These are phyloP conservation scores for Eilema caniola DNA, from an alignment of 2,888 invertebrate genomes.

Conservation along the genomic window DNA sequence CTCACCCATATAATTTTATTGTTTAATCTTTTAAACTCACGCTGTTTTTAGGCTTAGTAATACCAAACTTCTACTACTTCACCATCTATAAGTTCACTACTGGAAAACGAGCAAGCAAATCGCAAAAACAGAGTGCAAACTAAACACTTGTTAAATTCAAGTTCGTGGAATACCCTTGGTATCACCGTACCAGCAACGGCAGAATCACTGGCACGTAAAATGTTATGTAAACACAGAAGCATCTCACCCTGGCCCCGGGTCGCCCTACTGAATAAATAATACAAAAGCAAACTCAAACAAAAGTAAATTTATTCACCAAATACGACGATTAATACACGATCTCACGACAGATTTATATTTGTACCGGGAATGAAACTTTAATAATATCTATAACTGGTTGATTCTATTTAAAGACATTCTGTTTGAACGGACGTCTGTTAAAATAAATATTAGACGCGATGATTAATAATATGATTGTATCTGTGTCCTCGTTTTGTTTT, in stretches of 20 bases:
- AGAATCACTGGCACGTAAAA: constrained; percentile 73
- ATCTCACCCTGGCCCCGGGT: constrained; percentile 76
- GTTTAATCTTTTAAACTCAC: too few relatives aligned
- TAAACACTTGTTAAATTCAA: constrained; percentile 70
- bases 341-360: constrained; percentile 78
- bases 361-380: constrained; percentile 43
- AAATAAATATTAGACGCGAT: constrained; percentile 23
- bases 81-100: background rate
- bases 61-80: too few relatives aligned
- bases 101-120: constrained; percentile 12
- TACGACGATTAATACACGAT: constrained; percentile 84
- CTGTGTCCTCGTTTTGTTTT: constrained; percentile 12
- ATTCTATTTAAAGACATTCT: background rate
- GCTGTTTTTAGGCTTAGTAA: too few relatives aligned
- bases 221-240: constrained; percentile 81
- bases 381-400: constrained; percentile 19
- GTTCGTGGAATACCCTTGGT: constrained; percentile 65
- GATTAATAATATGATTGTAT: constrained; percentile 23
- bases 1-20: too few relatives aligned
- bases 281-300: constrained; percentile 84
- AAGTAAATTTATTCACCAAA: constrained; percentile 86
- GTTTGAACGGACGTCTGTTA: constrained; percentile 16
- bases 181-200: constrained; percentile 45
- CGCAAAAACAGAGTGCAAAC: constrained; percentile 25
- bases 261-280: constrained; percentile 84